A percentile compares a stretch with the other conserved stretches of the same genome.
Evolutionary conservation across 1,140 invertebrate species (phyloP).

Genomic region (Octopus sinensis): DNA sequence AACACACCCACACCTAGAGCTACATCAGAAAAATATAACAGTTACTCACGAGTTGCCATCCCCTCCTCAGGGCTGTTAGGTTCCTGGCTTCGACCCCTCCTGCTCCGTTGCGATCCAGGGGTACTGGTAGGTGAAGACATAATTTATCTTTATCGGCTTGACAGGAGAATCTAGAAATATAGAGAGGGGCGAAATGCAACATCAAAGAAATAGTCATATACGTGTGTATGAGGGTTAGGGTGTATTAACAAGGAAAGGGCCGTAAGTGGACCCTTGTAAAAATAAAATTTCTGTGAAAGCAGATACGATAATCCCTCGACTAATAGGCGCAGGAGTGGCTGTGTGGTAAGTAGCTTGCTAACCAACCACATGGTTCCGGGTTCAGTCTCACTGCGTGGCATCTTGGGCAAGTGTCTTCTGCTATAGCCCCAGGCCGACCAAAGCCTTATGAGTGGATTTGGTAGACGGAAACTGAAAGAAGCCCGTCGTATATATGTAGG

Average conservation of each 20-base stretch:
- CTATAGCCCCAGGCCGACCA: no score
- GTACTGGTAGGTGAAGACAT: slow-evolving; percentile 16
- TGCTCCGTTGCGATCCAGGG: neutral
- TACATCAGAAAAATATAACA: neutral
- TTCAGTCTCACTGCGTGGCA: no score
- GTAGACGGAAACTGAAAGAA: no score
- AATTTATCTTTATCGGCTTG: neutral
- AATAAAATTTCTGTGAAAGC: neutral
- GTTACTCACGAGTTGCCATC: slow-evolving; percentile 1
- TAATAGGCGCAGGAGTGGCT: neutral
- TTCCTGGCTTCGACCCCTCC: neutral
- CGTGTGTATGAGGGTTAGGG: neutral
- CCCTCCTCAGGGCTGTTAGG: neutral
- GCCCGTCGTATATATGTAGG: no score
- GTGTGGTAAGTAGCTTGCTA: no score
- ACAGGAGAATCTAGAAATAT: neutral
- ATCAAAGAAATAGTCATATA: neutral
- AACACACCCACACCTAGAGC: neutral
- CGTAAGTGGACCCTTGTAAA: neutral
- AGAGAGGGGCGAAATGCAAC: neutral
- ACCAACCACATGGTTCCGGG: no score
- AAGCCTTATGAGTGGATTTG: no score
- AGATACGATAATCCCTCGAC: neutral
- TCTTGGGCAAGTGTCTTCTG: no score
- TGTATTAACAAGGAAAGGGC: neutral